Evolutionary conservation across 2,113 vertebrate species (phyloP), one percentile per base, ranked within the genome.

Genomic region (Sula dactylatra): DNA sequence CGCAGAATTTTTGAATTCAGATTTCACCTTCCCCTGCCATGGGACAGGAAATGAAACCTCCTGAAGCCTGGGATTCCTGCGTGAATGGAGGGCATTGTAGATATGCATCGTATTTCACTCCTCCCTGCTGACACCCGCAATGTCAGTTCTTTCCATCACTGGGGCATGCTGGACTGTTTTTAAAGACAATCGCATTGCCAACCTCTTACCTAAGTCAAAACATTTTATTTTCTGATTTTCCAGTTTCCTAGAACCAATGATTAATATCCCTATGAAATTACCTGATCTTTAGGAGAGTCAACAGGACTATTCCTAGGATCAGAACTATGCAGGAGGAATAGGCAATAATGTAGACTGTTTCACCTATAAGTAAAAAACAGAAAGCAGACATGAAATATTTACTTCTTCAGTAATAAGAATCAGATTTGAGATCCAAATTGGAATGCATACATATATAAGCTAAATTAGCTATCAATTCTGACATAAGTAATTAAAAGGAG

Each of bases 231-330:
- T 95, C 81, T 92, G 86, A 24, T 96, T 95, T 88, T 87, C 20
- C n/a, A 81, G 1, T 92, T 94, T 94, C 52, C 87, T 79, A 88
- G 71, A 65, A 74, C 29, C 54, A 50, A 22, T 95, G 86, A 94
- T 91, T 90, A 73, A 82, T 86, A 69, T 20, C 59, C 24, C 32
- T 70, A n/a, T 81, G 82, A 82, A 76, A 56, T 97, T 98, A 99
- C 99, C 99, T 98, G 85, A 98, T 97, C 92, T 97, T 99, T 88
- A 97, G 94, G 49, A 98, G 86, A 95, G 98, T 84, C 92, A 98
- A 76, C 44, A 98, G 78, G 86, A 98, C 94, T 85, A 98, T 97
- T 87, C 98, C 95, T 77, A 98, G 67, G 88, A 98, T 87, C 45
- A 98, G 92, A 59, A 98, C 96, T 95, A 98, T 95, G 78, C 99